Conservation (phyloP, 2,888 invertebrate genomes). For the Dorcus hopei region DNA sequence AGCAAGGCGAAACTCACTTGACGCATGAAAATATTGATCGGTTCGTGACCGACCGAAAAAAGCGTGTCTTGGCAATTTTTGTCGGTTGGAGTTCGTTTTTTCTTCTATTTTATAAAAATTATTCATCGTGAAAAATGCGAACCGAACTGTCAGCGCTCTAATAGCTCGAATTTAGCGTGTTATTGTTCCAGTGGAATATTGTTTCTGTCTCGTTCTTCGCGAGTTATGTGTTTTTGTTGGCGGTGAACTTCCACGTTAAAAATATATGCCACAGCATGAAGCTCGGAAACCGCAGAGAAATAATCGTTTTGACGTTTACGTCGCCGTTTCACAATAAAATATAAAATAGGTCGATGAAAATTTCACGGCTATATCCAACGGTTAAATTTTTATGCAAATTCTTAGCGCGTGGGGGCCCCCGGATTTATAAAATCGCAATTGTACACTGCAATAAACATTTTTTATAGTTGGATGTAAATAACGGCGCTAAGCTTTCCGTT, state of each 20-base stretch:
- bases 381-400: constrained; percentile 1
- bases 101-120: constrained; percentile 4
- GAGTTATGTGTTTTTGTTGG: constrained; percentile 8
- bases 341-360: constrained; percentile 16
- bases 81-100: not conserved
- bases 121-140: constrained; percentile 17
- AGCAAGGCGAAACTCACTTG: not conserved
- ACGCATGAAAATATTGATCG: not conserved
- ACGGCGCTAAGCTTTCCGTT: too few species aligned
- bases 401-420: not conserved
- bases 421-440: not conserved
- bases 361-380: not conserved
- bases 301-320: constrained; percentile 24
- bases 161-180: constrained; percentile 1
- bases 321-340: constrained; percentile 19
- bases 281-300: constrained; percentile 22
- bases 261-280: constrained; percentile 16
- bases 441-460: not conserved
- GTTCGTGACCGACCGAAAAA: not conserved
- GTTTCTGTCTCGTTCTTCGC: constrained; percentile 7
- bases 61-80: constrained; percentile 8
- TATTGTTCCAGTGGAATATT: constrained; percentile 6
- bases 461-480: not conserved
- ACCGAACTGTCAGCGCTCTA: not conserved
- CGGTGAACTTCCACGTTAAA: constrained; percentile 4